These are phyloP conservation scores for Phrynocephalus versicolor DNA, from an alignment of 2,113 vertebrate species.

Conservation along the genomic window DNA sequence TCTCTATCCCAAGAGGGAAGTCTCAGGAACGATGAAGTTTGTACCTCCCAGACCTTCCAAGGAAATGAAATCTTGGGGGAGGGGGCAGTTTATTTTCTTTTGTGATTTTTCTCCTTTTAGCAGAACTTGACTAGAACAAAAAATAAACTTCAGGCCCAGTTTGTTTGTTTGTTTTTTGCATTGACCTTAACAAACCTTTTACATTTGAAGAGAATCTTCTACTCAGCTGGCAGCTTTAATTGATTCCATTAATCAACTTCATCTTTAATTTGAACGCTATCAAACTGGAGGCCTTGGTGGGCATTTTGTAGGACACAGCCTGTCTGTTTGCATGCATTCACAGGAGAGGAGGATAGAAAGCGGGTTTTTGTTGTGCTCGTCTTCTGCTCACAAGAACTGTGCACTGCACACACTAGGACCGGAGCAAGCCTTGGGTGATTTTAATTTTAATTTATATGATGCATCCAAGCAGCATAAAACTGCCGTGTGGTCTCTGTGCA, in stretches of 20 bases:
- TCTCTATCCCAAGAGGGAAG: not conserved
- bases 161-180: not conserved
- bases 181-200: not conserved
- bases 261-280: not conserved
- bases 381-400: not conserved
- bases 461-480: slow-evolving; percentile 6
- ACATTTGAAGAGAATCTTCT: not conserved
- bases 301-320: not conserved
- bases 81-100: not conserved
- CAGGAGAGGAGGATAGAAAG: not conserved
- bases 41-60: not conserved
- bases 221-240: not conserved
- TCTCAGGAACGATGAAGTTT: not conserved
- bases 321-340: not conserved
- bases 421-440: not conserved
- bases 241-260: not conserved
- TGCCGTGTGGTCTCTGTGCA: not conserved
- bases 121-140: not conserved
- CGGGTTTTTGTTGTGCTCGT: too few relatives aligned
- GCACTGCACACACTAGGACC: not conserved
- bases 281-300: not conserved
- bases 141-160: too few relatives aligned
- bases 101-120: not conserved
- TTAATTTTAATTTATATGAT: slow-evolving; percentile 23
- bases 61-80: not conserved